Percentiles rank a stretch among this genome's conserved stretches.
Evolutionary conservation across 2,888 invertebrate genomes (phyloP).

Genomic region (Nemoura dubitans): DNA sequence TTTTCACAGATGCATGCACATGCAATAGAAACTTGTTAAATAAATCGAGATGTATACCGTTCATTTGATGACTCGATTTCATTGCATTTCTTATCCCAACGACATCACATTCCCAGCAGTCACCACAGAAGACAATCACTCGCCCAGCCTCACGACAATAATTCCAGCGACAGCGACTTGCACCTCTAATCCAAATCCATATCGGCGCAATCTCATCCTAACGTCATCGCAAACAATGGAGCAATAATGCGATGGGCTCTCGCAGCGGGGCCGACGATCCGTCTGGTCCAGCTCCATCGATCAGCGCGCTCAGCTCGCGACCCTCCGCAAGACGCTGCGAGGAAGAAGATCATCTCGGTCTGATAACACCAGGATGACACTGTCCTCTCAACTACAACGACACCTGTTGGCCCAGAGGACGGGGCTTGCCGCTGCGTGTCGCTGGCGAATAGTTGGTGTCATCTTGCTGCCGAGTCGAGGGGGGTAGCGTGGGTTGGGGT

Average conservation of each 20-base stretch:
- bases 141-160: neutral
- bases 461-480: neutral
- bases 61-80: no score
- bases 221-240: conserved; percentile 25
- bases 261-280: neutral
- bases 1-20: no score
- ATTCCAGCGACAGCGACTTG: neutral
- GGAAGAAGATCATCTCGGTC: neutral
- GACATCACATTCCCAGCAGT: neutral
- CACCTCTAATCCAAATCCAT: neutral
- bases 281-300: neutral
- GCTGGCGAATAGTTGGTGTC: conserved; percentile 1
- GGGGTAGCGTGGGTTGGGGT: neutral
- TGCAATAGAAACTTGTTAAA: no score
- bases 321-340: conserved; percentile 13
- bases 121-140: neutral
- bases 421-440: neutral
- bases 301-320: neutral
- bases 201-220: neutral
- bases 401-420: neutral
- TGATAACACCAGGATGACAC: conserved; percentile 23
- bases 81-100: neutral
- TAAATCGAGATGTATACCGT: no score
- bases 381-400: conserved; percentile 21
- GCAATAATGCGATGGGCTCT: neutral